Percentiles rank a stretch among this genome's conserved stretches.
phyloP scores from a whole-genome alignment of 2,888 invertebrate genomes.

The Drosophila infuscata region DNA sequence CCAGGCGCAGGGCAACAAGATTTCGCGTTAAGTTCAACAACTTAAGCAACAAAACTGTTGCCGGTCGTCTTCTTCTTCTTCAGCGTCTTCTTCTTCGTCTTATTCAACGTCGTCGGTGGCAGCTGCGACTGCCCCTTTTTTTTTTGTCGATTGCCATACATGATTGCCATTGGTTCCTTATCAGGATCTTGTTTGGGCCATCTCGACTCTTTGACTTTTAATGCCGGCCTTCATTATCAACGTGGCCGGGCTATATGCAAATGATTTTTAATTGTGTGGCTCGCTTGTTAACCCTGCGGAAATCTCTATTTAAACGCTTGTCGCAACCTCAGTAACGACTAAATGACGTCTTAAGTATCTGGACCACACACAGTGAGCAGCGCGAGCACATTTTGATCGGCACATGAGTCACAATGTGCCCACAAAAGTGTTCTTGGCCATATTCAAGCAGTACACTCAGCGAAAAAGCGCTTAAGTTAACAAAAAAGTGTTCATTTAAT shows the following conservation, averaged over 20 bases:
- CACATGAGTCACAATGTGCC: constrained; percentile 20
- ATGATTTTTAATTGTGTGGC: constrained; percentile 72
- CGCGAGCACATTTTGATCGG: not conserved
- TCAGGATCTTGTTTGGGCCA: constrained; percentile 79
- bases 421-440: not conserved
- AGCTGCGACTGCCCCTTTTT: constrained; percentile 52
- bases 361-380: constrained; percentile 51
- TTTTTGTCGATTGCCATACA: constrained; percentile 57
- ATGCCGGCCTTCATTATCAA: constrained; percentile 63
- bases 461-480: not conserved
- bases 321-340: constrained; percentile 52
- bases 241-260: constrained; percentile 57
- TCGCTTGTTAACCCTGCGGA: constrained; percentile 59
- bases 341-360: constrained; percentile 56
- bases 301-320: constrained; percentile 66
- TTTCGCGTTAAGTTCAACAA: constrained; percentile 83
- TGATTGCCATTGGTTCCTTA: constrained; percentile 78
- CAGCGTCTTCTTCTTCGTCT: constrained; percentile 2
- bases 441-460: not conserved
- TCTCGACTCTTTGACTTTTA: constrained; percentile 70
- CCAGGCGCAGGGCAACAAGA: constrained; percentile 75
- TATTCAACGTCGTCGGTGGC: constrained; percentile 66
- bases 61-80: constrained; percentile 48
- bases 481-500: not conserved
- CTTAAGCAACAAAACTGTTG: constrained; percentile 76